These are phyloP conservation scores for Tragelaphus scriptus DNA, from an alignment of 2,113 vertebrate genomes.

Conservation along the genomic window DNA sequence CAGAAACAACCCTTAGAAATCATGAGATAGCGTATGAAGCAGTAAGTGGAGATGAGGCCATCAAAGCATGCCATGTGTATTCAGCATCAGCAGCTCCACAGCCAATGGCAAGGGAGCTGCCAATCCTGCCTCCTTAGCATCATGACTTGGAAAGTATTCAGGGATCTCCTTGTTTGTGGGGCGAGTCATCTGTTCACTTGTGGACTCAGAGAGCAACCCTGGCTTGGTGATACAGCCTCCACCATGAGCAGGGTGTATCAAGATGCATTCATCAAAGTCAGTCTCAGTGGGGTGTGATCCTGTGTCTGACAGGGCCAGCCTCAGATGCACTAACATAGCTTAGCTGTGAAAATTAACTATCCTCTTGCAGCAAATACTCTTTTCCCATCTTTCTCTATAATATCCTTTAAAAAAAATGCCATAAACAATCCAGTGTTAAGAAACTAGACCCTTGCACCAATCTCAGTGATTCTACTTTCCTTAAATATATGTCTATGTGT, in stretches of 20 bases:
- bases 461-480: neutral
- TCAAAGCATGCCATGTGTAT: neutral
- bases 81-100: conserved; percentile 25
- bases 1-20: conserved; percentile 29
- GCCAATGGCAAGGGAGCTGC: conserved; percentile 2
- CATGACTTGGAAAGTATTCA: conserved; percentile 35
- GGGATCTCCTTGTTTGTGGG: neutral
- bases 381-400: neutral
- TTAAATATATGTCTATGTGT: neutral
- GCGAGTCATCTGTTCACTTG: conserved; percentile 12
- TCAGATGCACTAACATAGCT: neutral
- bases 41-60: conserved; percentile 27
- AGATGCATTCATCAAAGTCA: neutral
- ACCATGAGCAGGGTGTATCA: no score
- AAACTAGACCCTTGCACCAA: neutral
- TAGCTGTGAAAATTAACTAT: neutral
- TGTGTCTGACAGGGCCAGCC: neutral
- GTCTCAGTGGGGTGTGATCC: neutral
- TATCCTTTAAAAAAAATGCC: neutral
- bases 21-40: neutral
- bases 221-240: fast-evolving
- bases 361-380: neutral
- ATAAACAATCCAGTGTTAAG: neutral
- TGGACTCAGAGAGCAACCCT: conserved; percentile 30
- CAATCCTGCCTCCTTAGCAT: conserved; percentile 10